phyloP scores from a whole-genome alignment of 2,888 invertebrate species.

The Lissocephala sabroskyi region DNA sequence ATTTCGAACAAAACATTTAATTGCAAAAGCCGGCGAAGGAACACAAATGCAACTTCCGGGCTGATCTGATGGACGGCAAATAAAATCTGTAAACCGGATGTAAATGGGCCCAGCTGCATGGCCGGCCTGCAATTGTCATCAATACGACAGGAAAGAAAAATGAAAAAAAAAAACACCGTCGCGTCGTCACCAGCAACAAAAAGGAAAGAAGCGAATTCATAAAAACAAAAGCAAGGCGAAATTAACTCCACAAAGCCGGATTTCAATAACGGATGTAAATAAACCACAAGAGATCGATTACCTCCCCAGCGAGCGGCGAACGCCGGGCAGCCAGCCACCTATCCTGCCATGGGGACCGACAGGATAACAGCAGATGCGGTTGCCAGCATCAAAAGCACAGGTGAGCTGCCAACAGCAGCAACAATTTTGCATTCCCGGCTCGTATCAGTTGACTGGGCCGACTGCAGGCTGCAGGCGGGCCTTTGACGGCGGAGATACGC shows the following conservation, averaged over 20 bases:
- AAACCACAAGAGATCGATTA: constrained; percentile 70
- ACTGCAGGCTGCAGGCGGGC: too few relatives aligned
- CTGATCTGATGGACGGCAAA: not conserved
- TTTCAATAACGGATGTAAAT: constrained; percentile 70
- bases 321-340: not conserved
- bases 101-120: constrained; percentile 61
- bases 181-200: constrained; percentile 11
- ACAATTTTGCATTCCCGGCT: too few relatives aligned
- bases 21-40: constrained; percentile 10
- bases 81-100: constrained; percentile 57
- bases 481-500: too few relatives aligned
- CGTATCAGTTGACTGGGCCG: too few relatives aligned
- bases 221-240: constrained; percentile 43
- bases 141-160: constrained; percentile 24
- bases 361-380: constrained; percentile 56
- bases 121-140: constrained; percentile 61
- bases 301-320: constrained; percentile 46
- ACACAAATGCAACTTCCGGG: constrained; percentile 47
- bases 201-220: constrained; percentile 40
- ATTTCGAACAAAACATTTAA: constrained; percentile 28
- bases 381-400: not conserved
- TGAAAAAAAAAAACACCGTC: constrained; percentile 16
- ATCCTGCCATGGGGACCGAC: constrained; percentile 37
- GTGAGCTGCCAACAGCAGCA: constrained; percentile 4
- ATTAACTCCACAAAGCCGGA: constrained; percentile 36